These are phyloP conservation scores for Momotus momota DNA, from an alignment of 2,797 vertebrate genomes.

Conservation along the genomic window DNA sequence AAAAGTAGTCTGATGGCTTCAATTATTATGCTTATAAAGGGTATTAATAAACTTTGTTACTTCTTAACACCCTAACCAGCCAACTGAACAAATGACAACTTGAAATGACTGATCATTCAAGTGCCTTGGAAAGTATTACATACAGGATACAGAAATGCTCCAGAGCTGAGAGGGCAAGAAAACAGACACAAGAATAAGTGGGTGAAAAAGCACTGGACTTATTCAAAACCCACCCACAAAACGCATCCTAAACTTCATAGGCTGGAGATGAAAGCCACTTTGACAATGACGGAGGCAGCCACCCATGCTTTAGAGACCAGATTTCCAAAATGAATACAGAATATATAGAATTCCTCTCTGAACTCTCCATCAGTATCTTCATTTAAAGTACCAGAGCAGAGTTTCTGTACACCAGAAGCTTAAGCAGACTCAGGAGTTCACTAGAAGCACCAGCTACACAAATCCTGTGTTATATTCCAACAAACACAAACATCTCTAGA, in stretches of 20 bases:
- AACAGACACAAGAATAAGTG: neutral
- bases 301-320: neutral
- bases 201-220: neutral
- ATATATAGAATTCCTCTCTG: neutral
- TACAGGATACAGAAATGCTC: neutral
- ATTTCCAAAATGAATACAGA: neutral
- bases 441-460: neutral
- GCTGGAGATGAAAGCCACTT: neutral
- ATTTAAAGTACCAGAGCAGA: neutral
- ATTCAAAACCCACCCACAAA: neutral
- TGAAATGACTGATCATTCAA: neutral
- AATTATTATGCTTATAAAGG: neutral
- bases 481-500: neutral
- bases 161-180: neutral
- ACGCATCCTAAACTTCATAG: neutral
- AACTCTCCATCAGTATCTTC: neutral
- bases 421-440: neutral
- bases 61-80: neutral
- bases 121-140: neutral
- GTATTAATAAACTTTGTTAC: neutral
- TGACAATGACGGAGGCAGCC: neutral
- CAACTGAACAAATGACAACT: neutral
- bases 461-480: neutral
- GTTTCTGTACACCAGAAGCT: neutral
- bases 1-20: neutral